A percentile compares a stretch with the other conserved stretches of the same genome.
Conservation (phyloP, 2,797 vertebrate genomes). For the Echiichthys vipera region DNA sequence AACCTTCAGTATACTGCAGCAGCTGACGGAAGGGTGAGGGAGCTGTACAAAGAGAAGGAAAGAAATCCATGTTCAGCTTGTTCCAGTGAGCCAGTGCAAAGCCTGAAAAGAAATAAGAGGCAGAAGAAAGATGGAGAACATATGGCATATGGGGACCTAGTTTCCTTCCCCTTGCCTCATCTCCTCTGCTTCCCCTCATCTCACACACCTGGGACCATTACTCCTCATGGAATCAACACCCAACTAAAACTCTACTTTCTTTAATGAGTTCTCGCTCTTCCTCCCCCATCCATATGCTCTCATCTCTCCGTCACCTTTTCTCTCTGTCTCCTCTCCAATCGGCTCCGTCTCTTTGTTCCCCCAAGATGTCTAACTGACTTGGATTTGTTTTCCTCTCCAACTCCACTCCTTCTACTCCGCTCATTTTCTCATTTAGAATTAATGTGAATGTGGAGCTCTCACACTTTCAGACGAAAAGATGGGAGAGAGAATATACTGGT, state of each 20-base stretch:
- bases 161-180: slow-evolving; percentile 57
- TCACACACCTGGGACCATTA: slow-evolving; percentile 65
- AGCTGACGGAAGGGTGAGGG: slow-evolving; percentile 2
- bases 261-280: slow-evolving; percentile 63
- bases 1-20: slow-evolving; percentile 35
- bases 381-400: not conserved
- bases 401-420: not conserved
- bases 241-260: slow-evolving; percentile 70
- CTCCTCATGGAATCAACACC: slow-evolving; percentile 65
- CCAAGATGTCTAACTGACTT: not conserved
- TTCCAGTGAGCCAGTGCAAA: slow-evolving; percentile 20
- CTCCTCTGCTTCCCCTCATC: slow-evolving; percentile 38
- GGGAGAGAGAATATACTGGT: not conserved
- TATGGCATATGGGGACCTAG: slow-evolving; percentile 56
- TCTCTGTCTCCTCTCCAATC: slow-evolving; percentile 19
- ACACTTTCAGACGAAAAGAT: not conserved
- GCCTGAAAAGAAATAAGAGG: slow-evolving; percentile 47
- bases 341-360: slow-evolving; percentile 9
- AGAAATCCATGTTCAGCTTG: slow-evolving; percentile 10
- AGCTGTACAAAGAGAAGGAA: slow-evolving; percentile 30
- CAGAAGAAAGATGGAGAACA: slow-evolving; percentile 53
- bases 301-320: slow-evolving; percentile 22
- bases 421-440: not conserved
- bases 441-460: not conserved
- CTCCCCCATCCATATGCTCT: slow-evolving; percentile 47